Percentiles rank a stretch among this genome's conserved stretches.
Conservation (phyloP, 2,888 invertebrate species). For the Eustalomyia histrio region DNA sequence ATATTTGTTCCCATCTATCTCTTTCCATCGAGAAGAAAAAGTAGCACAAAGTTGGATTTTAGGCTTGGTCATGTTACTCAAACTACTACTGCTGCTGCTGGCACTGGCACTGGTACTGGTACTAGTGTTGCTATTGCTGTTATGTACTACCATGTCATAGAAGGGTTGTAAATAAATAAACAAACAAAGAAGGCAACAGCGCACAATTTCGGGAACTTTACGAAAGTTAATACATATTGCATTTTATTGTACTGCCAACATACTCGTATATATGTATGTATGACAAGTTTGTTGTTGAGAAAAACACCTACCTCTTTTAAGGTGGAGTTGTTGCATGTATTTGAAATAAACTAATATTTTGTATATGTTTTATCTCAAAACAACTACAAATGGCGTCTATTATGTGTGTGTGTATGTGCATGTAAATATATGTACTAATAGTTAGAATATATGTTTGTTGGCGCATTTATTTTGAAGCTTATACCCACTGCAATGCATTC, state of each 20-base stretch:
- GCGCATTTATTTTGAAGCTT: background rate
- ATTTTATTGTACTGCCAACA: constrained; percentile 10
- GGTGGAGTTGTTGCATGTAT: constrained; percentile 26
- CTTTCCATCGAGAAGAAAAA: constrained; percentile 33
- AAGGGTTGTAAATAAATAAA: constrained; percentile 10
- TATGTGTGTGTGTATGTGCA: background rate
- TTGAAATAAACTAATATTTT: constrained; percentile 32
- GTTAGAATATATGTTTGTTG: background rate
- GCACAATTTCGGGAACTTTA: background rate
- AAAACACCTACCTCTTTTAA: constrained; percentile 33
- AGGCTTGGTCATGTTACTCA: background rate
- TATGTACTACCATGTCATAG: background rate
- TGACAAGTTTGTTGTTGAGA: background rate
- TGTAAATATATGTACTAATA: background rate
- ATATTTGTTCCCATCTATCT: constrained; percentile 22
- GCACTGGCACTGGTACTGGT: too few relatives aligned
- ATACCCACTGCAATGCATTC: background rate
- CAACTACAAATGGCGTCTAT: constrained; percentile 30
- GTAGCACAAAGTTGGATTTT: background rate
- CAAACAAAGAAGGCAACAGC: constrained; percentile 8
- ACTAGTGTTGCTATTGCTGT: background rate
- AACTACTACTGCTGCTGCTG: background rate
- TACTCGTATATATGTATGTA: background rate
- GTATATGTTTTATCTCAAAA: constrained; percentile 22
- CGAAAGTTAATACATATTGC: constrained; percentile 9